These are phyloP conservation scores for Stichodactyla mertensii DNA, from an alignment of 64 coral and sea anemone genomes.

Conservation along the genomic window DNA sequence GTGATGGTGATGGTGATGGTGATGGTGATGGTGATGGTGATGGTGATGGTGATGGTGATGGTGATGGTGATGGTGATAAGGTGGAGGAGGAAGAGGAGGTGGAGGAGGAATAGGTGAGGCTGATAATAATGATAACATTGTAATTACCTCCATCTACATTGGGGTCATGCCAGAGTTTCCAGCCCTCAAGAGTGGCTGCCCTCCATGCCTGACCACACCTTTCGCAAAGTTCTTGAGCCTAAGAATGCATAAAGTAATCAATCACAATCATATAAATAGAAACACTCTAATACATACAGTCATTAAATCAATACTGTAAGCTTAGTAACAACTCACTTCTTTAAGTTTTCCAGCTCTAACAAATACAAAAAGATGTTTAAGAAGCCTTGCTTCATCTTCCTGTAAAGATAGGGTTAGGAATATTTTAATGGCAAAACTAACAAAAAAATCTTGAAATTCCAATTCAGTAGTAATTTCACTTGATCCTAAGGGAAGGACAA, in stretches of 20 bases:
- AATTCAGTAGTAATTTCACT: no score
- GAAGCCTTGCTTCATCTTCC: slow-evolving; percentile 92
- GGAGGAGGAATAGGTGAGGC: not conserved
- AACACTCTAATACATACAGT: not conserved
- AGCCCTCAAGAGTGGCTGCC: slow-evolving; percentile 89
- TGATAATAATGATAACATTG: not conserved
- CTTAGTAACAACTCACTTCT: slow-evolving; percentile 43
- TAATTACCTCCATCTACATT: slow-evolving; percentile 66
- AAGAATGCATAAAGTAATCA: not conserved
- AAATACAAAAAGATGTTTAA: slow-evolving; percentile 81
- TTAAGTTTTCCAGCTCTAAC: slow-evolving; percentile 92
- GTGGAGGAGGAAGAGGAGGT: not conserved
- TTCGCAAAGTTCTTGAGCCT: slow-evolving; percentile 87
- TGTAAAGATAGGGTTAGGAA: not conserved
- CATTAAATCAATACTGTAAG: not conserved
- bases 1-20: not conserved
- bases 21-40: no score
- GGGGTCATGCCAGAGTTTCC: slow-evolving; percentile 85
- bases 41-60: not conserved
- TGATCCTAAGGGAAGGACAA: no score
- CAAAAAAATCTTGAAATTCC: no score
- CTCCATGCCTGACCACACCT: slow-evolving; percentile 88
- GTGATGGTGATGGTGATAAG: not conserved
- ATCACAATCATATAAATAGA: not conserved
- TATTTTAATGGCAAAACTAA: no score